phyloP scores from a whole-genome alignment of 92 coral and sea anemone genomes.

The Anthopleura xanthogrammica region DNA sequence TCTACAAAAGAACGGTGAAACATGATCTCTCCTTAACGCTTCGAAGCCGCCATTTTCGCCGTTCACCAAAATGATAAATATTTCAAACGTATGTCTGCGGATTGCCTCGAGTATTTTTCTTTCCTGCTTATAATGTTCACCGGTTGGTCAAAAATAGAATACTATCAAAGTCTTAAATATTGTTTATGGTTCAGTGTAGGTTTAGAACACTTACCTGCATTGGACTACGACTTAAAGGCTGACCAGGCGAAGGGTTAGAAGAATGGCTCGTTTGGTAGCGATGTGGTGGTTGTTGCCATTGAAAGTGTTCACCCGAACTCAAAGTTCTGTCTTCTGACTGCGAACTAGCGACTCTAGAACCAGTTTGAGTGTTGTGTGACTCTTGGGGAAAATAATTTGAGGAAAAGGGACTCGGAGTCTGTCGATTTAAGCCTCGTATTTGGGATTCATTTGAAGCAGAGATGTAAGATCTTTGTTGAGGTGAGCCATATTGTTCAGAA shows the following conservation, averaged over 20 bases:
- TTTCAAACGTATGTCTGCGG: slow-evolving; percentile 79
- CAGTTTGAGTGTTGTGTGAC: slow-evolving; percentile 60
- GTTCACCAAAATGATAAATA: slow-evolving; percentile 69
- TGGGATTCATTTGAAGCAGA: slow-evolving; percentile 79
- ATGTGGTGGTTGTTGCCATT: slow-evolving; percentile 52
- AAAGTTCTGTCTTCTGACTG: slow-evolving; percentile 76
- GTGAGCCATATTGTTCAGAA: slow-evolving; percentile 82
- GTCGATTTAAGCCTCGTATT: slow-evolving; percentile 68
- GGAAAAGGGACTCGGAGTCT: slow-evolving; percentile 73
- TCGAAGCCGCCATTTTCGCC: slow-evolving; percentile 86
- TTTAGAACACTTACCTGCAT: slow-evolving; percentile 69
- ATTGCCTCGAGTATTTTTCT: slow-evolving; percentile 28
- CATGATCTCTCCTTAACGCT: slow-evolving; percentile 76
- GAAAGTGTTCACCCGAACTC: slow-evolving; percentile 77
- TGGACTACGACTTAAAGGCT: slow-evolving; percentile 60
- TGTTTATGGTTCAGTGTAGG: not conserved
- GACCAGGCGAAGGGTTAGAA: slow-evolving; percentile 59
- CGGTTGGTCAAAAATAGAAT: slow-evolving; percentile 37
- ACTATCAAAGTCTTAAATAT: slow-evolving; percentile 15
- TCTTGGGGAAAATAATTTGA: slow-evolving; percentile 75
- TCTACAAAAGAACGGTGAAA: slow-evolving; percentile 46
- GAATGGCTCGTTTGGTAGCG: slow-evolving; percentile 51
- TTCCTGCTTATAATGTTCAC: slow-evolving; percentile 20
- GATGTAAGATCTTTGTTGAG: slow-evolving; percentile 79
- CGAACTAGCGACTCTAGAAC: slow-evolving; percentile 60